Base-by-base conservation (phyloP, 2,888 invertebrate genomes). In the Drosophila cyrtoloma region DNA sequence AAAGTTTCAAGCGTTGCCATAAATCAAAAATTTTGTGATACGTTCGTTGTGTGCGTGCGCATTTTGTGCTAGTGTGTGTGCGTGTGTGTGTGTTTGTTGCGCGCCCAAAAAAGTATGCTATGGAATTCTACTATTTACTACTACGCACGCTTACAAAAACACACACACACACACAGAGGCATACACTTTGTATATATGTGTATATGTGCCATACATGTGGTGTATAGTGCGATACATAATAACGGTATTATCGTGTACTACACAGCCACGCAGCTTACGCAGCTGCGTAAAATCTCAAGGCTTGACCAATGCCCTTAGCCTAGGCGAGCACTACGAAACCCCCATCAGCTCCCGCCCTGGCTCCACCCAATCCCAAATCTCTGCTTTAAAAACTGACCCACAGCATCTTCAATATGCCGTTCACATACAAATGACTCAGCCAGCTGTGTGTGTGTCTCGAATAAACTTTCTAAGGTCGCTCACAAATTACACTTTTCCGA, bases 201-300 rank as follows among this genome's bases (percentile, higher is more conserved):
- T 52, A 61, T 53, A 57, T 63, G 64, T 44, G 30, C 30, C n/a
- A 56, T 52, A 56, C 61, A 47, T 59, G 69, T 62, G 28, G 22
- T 14, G 26, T 39, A 32, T 37, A 58, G 69, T 47, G 47, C 56
- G 60, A 82, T 75, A 81, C 75, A 86, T 84, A 81, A 81, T 82
- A 86, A 79, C 79, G 84, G 81, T 69, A 78, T 86, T 79, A 84
- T 76, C 79, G 77, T 84, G 81, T 85, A 80, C 81, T 76, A 83
- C 58, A 67, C 69, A 71, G 73, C 63, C 66, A 82, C 85, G 73
- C 85, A 82, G 85, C 86, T 82, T 87, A 84, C 82, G 87, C 89
- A 89, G 89, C 89, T 80, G 86, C 87, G 89, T 86, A 86, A 89
- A 86, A 89, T 84, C 86, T 84, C 82, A 86, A 81, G 78, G 87